phyloP scores from a whole-genome alignment of 2,113 vertebrate genomes.

The Ptilonorhynchus violaceus region DNA sequence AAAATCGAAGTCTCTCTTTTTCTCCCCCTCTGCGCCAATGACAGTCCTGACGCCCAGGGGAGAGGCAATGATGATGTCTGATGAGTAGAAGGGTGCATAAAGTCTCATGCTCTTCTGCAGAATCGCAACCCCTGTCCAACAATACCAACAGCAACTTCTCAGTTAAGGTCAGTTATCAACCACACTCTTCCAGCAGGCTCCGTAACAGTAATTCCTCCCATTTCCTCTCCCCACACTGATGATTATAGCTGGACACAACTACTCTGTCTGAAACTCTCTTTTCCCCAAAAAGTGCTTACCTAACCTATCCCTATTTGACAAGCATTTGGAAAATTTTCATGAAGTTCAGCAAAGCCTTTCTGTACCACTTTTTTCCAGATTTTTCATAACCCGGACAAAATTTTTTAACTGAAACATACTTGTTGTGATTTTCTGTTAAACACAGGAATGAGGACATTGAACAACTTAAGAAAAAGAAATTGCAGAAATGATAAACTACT shows the following conservation, averaged over 20 bases:
- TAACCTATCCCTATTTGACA: background rate
- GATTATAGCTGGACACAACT: background rate
- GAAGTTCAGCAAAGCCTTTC: background rate
- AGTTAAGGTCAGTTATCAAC: background rate
- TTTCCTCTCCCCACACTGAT: background rate
- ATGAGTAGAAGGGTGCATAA: slow-evolving; percentile 94
- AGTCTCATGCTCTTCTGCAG: slow-evolving; percentile 88
- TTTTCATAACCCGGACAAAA: background rate
- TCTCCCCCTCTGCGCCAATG: slow-evolving; percentile 88
- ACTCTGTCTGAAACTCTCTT: background rate
- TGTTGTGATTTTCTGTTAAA: background rate
- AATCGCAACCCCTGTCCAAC: slow-evolving; percentile 82
- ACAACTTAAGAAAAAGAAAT: background rate
- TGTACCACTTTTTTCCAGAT: background rate
- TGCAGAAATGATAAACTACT: background rate
- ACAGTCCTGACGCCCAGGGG: slow-evolving; percentile 92
- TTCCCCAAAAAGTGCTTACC: background rate
- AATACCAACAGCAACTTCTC: background rate
- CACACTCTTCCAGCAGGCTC: background rate
- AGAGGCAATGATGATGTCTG: slow-evolving; percentile 93
- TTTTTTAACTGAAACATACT: background rate
- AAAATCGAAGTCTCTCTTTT: slow-evolving; percentile 92
- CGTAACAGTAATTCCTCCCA: background rate
- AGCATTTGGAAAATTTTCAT: background rate
- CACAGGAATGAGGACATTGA: background rate